Conservation (phyloP, 2,888 invertebrate genomes). For the Zhengitettix transpicula region DNA sequence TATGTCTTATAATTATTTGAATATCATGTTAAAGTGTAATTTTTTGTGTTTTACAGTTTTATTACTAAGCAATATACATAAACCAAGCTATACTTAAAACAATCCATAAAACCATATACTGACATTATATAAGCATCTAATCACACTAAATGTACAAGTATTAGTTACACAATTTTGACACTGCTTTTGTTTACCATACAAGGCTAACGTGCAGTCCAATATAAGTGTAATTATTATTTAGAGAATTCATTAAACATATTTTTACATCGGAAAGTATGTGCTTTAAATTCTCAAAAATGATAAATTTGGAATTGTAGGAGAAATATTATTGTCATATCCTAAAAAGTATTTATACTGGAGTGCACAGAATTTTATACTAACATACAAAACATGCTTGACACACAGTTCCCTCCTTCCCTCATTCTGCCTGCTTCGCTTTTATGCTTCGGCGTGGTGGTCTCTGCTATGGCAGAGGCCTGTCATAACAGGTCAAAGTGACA, state of each 20-base stretch:
- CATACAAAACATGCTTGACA: conserved; percentile 13
- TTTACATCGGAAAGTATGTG: no score
- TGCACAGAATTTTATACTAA: conserved; percentile 13
- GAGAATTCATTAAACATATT: no score
- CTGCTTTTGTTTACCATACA: conserved; percentile 9
- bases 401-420: conserved; percentile 3
- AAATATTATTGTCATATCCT: no score
- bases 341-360: conserved; percentile 11
- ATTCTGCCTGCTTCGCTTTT: conserved; percentile 11
- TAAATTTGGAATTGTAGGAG: no score
- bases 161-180: conserved; percentile 8
- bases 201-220: no score
- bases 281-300: no score
- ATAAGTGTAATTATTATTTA: no score
- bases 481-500: conserved; percentile 9
- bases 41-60: conserved; percentile 1
- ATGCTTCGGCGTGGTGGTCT: conserved; percentile 9
- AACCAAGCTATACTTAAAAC: conserved; percentile 6
- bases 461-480: conserved; percentile 8
- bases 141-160: conserved; percentile 5
- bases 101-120: conserved; percentile 2
- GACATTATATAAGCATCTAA: conserved; percentile 6
- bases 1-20: background rate
- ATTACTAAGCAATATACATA: conserved; percentile 8
- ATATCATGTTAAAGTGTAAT: background rate